phyloP scores from a whole-genome alignment of 2,888 invertebrate genomes.

The Liodrosophila aerea region DNA sequence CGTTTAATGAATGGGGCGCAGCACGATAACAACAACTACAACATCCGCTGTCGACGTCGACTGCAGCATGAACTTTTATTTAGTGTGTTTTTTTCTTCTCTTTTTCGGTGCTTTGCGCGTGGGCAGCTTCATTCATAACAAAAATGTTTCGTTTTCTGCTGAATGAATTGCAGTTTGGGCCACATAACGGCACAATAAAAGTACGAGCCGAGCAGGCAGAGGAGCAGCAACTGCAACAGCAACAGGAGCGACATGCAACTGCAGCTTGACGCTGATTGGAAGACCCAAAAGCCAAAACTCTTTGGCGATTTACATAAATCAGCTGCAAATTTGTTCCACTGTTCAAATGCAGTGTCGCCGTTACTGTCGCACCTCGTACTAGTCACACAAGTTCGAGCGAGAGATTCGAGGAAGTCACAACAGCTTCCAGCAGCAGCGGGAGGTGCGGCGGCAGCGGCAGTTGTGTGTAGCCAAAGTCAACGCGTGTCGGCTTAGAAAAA shows the following conservation, averaged over 20 bases:
- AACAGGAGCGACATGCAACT: slow-evolving; percentile 40
- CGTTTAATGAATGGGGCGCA: slow-evolving; percentile 64
- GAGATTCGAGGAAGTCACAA: slow-evolving; percentile 68
- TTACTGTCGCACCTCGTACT: slow-evolving; percentile 13
- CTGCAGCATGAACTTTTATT: slow-evolving; percentile 20
- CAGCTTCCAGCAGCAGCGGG: slow-evolving; percentile 22
- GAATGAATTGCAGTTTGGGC: slow-evolving; percentile 56
- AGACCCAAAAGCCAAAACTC: slow-evolving; percentile 24
- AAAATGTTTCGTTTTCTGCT: slow-evolving; percentile 54
- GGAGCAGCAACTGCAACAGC: slow-evolving; percentile 22
- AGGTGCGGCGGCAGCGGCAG: slow-evolving; percentile 6
- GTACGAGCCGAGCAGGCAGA: slow-evolving; percentile 16
- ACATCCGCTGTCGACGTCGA: slow-evolving; percentile 63
- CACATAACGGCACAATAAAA: slow-evolving; percentile 2
- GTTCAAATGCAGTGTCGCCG: slow-evolving; percentile 76
- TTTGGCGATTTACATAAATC: slow-evolving; percentile 72
- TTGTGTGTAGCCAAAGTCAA: slow-evolving; percentile 67
- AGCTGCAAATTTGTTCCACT: slow-evolving; percentile 76
- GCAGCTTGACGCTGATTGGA: slow-evolving; percentile 53
- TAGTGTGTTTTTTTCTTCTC: slow-evolving; percentile 10
- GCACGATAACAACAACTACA: slow-evolving; percentile 32
- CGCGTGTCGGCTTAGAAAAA: slow-evolving; percentile 75
- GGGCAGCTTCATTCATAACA: slow-evolving; percentile 75
- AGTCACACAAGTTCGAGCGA: slow-evolving; percentile 54
- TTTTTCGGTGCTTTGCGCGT: slow-evolving; percentile 50